Evolutionary conservation across 1,140 invertebrate genomes (phyloP).

Genomic region (Reticulitermes speratus): DNA sequence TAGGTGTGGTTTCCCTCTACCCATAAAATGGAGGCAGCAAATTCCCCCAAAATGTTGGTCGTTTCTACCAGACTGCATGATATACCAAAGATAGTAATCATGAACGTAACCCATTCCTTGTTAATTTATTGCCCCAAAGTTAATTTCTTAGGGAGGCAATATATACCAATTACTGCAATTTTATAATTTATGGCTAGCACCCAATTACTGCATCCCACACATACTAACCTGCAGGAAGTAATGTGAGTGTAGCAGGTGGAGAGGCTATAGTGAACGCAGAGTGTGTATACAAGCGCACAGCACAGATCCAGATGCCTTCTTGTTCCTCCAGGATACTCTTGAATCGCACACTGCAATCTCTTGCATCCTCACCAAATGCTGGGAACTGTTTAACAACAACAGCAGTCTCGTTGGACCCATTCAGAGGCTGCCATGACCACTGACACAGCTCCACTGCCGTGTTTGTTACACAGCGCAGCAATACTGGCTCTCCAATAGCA

Average conservation of each 20-base stretch:
- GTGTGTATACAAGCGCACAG: slow-evolving; percentile 44
- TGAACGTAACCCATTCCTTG: no score
- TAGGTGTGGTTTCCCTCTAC: no score
- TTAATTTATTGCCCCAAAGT: no score
- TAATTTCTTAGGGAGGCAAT: no score
- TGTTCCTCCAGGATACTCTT: slow-evolving; percentile 49
- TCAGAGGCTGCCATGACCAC: slow-evolving; percentile 49
- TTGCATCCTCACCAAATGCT: slow-evolving; percentile 46
- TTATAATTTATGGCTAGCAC: no score
- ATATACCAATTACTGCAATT: no score
- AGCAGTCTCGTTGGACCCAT: slow-evolving; percentile 45
- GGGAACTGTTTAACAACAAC: slow-evolving; percentile 46
- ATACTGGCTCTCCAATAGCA: slow-evolving; percentile 47
- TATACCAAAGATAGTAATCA: no score
- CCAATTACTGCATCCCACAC: no score
- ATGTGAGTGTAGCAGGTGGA: slow-evolving; percentile 46
- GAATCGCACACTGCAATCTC: slow-evolving; percentile 50
- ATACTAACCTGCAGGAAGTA: slow-evolving; percentile 45
- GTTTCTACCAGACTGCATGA: no score
- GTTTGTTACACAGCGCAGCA: slow-evolving; percentile 47
- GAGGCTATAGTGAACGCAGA: slow-evolving; percentile 46
- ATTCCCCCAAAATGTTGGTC: no score
- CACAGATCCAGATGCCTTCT: slow-evolving; percentile 51
- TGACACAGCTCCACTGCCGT: slow-evolving; percentile 50
- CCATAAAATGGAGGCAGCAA: no score